A percentile compares a stretch with the other conserved stretches of the same genome.
These are phyloP conservation scores for Drosophila yakuba DNA, from an alignment of 1,140 invertebrate species.

Conservation along the genomic window DNA sequence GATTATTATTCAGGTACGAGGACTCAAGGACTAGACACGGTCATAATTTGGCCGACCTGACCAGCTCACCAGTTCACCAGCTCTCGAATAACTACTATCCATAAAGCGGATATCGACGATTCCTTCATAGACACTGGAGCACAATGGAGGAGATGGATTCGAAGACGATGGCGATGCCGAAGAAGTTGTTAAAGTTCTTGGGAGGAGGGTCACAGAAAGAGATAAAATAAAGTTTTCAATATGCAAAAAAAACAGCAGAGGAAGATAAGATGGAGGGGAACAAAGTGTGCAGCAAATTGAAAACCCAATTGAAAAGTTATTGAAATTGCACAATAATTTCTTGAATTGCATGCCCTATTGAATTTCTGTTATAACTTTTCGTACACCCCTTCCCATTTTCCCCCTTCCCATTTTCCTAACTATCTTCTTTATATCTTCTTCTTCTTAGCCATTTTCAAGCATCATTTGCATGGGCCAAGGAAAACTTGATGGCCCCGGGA, in stretches of 20 bases:
- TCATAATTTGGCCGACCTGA: conserved; percentile 36
- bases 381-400: conserved; percentile 2
- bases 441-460: conserved; percentile 40
- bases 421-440: conserved; percentile 8
- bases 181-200: conserved; percentile 72
- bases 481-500: conserved; percentile 38
- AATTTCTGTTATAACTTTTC: conserved; percentile 75
- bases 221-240: conserved; percentile 64
- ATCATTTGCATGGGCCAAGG: conserved; percentile 43
- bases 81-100: conserved; percentile 29
- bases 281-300: conserved; percentile 80
- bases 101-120: conserved; percentile 60
- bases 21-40: conserved; percentile 22
- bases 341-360: conserved; percentile 81
- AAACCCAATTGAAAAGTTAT: conserved; percentile 83
- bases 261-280: conserved; percentile 36
- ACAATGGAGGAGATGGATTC: conserved; percentile 38
- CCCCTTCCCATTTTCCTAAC: conserved; percentile 5
- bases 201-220: conserved; percentile 37
- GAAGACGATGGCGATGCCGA: conserved; percentile 41
- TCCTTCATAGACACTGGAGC: conserved; percentile 30
- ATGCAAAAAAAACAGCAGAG: conserved; percentile 9
- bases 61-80: conserved; percentile 28
- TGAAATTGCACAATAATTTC: conserved; percentile 83
- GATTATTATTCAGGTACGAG: conserved; percentile 42